Conservation (phyloP, 1,140 invertebrate genomes). For the Musca vetustissima region DNA sequence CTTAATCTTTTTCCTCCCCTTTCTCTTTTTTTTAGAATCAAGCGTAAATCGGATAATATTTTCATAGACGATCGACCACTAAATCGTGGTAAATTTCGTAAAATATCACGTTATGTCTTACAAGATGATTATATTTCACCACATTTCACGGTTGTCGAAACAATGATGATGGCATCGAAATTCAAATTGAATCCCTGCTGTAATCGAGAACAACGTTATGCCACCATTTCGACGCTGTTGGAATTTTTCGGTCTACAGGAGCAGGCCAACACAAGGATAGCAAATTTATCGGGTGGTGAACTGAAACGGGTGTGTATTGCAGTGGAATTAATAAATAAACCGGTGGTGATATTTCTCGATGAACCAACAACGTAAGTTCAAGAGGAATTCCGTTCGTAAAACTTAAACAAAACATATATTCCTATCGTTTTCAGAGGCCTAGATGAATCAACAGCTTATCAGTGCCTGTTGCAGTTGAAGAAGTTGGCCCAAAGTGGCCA, state of each 20-base stretch:
- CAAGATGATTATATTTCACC: constrained; percentile 89
- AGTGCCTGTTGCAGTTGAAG: constrained; percentile 74
- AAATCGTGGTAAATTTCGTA: constrained; percentile 76
- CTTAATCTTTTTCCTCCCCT: no score
- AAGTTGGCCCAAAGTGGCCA: constrained; percentile 76
- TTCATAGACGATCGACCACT: constrained; percentile 74
- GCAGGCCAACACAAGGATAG: constrained; percentile 69
- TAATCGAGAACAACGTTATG: constrained; percentile 64
- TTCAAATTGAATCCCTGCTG: constrained; percentile 77
- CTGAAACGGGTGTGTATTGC: constrained; percentile 89
- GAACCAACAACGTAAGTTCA: constrained; percentile 78
- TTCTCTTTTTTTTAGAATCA: constrained; percentile 33
- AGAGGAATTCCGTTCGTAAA: no score
- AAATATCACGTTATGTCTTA: constrained; percentile 92
- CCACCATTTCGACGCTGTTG: constrained; percentile 71
- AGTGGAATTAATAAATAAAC: constrained; percentile 92
- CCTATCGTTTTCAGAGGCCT: constrained; percentile 59
- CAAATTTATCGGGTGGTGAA: constrained; percentile 86
- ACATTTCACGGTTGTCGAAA: constrained; percentile 80
- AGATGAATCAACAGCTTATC: constrained; percentile 74
- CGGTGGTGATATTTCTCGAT: constrained; percentile 83
- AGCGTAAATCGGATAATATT: constrained; percentile 64
- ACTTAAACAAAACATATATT: no score
- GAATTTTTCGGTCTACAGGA: constrained; percentile 64
- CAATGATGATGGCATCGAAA: constrained; percentile 83